Conservation (phyloP, 2,797 vertebrate species). For the Enteromius unitaeniatus region DNA sequence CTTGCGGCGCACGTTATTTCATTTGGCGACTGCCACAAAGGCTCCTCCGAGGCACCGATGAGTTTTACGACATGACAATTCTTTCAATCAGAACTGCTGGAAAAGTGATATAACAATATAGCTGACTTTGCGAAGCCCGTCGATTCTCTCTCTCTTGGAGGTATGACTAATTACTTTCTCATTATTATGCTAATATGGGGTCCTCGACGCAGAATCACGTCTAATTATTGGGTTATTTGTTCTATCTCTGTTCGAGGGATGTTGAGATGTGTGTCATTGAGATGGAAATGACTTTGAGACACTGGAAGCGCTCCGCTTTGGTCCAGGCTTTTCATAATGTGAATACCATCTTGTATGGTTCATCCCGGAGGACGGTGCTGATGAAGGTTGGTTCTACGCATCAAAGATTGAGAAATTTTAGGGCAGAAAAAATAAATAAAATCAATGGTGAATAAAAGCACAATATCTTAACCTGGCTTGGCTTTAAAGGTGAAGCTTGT, state of each 20-base stretch:
- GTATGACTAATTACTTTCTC: slow-evolving; percentile 78
- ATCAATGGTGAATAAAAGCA: not conserved
- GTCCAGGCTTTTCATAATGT: slow-evolving; percentile 28
- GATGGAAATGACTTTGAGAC: slow-evolving; percentile 59
- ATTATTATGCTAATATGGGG: slow-evolving; percentile 73
- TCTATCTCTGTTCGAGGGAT: slow-evolving; percentile 66
- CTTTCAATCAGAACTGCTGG: slow-evolving; percentile 69
- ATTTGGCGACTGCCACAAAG: slow-evolving; percentile 73
- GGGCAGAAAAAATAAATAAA: not conserved
- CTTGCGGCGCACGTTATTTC: slow-evolving; percentile 76
- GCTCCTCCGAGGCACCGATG: slow-evolving; percentile 67
- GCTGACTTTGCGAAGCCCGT: slow-evolving; percentile 62
- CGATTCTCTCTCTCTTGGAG: slow-evolving; percentile 61
- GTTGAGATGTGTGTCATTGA: slow-evolving; percentile 60
- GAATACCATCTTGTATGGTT: slow-evolving; percentile 45
- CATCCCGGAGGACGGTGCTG: slow-evolving; percentile 1
- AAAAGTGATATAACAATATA: slow-evolving; percentile 72
- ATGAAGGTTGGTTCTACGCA: not conserved
- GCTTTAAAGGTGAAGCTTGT: not conserved
- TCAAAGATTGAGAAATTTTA: not conserved
- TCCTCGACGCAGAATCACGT: slow-evolving; percentile 67
- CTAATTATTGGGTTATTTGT: slow-evolving; percentile 75
- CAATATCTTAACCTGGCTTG: not conserved
- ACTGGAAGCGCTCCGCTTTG: slow-evolving; percentile 15
- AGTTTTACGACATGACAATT: slow-evolving; percentile 72